Conservation (phyloP, 2,113 vertebrate species). For the Nyctereutes procyonoides region DNA sequence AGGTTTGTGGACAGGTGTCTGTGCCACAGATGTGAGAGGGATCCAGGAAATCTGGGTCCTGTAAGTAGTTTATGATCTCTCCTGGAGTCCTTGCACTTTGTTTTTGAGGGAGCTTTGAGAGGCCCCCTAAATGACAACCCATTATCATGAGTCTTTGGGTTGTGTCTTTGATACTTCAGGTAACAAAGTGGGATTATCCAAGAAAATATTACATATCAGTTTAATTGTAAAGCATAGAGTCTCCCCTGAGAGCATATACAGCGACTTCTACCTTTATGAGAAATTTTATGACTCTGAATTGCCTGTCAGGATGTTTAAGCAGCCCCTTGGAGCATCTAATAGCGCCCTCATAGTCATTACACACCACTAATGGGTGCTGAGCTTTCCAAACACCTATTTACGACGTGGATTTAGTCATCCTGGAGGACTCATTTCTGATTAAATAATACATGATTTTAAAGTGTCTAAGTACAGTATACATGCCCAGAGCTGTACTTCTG, state of each 20-base stretch:
- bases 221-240: constrained; percentile 64
- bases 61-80: neutral
- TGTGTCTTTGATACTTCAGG: neutral
- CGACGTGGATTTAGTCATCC: constrained; percentile 80
- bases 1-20: neutral
- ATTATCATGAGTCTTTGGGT: neutral
- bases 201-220: constrained; percentile 56
- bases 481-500: neutral
- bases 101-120: neutral
- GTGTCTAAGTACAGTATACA: constrained; percentile 27
- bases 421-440: constrained; percentile 76
- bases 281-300: constrained; percentile 57
- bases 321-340: constrained; percentile 50
- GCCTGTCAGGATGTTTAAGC: constrained; percentile 72
- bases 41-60: neutral
- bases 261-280: constrained; percentile 41
- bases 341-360: constrained; percentile 65
- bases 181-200: neutral
- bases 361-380: constrained; percentile 77
- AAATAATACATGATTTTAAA: constrained; percentile 75
- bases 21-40: neutral
- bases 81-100: neutral
- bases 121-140: neutral
- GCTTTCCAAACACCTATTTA: constrained; percentile 79
- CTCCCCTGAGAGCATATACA: constrained; percentile 54